A percentile compares a stretch with the other conserved stretches of the same genome.
Conservation (phyloP, 1,140 invertebrate species). For the Paramacrobiotus metropolitanus region DNA sequence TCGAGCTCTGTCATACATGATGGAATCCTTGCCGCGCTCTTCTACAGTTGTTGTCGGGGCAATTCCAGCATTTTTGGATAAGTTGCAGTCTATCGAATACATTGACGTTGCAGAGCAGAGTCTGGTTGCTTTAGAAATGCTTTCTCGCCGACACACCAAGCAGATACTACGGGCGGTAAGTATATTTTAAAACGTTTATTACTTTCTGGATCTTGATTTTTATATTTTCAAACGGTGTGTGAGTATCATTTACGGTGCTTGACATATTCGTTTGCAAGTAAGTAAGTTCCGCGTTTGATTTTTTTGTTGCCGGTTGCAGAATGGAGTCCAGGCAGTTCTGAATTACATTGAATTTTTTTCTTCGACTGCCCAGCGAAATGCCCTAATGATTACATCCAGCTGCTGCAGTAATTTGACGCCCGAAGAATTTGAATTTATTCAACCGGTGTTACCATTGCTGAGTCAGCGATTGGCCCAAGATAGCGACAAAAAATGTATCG, state of each 20-base stretch:
- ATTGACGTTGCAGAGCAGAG: slow-evolving; percentile 98
- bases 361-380: slow-evolving; percentile 67
- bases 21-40: slow-evolving; percentile 87
- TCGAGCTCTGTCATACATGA: slow-evolving; percentile 92
- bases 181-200: slow-evolving; percentile 7
- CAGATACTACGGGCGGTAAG: slow-evolving; percentile 69
- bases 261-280: too few species aligned
- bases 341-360: slow-evolving; percentile 94
- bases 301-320: too few species aligned
- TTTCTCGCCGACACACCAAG: slow-evolving; percentile 85
- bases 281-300: too few species aligned
- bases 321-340: slow-evolving; percentile 75
- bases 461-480: slow-evolving; percentile 67
- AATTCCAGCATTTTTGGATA: slow-evolving; percentile 79
- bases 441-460: slow-evolving; percentile 59
- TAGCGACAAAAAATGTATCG: slow-evolving; percentile 80
- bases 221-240: not conserved
- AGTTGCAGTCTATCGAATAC: slow-evolving; percentile 88
- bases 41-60: slow-evolving; percentile 87
- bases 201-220: not conserved
- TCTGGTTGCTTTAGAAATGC: slow-evolving; percentile 80
- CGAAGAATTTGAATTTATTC: slow-evolving; percentile 77
- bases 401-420: slow-evolving; percentile 77
- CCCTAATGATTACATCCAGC: slow-evolving; percentile 79
- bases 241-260: not conserved